These are phyloP conservation scores for Drosophila oshimai DNA, from an alignment of 1,140 invertebrate species.

Conservation along the genomic window DNA sequence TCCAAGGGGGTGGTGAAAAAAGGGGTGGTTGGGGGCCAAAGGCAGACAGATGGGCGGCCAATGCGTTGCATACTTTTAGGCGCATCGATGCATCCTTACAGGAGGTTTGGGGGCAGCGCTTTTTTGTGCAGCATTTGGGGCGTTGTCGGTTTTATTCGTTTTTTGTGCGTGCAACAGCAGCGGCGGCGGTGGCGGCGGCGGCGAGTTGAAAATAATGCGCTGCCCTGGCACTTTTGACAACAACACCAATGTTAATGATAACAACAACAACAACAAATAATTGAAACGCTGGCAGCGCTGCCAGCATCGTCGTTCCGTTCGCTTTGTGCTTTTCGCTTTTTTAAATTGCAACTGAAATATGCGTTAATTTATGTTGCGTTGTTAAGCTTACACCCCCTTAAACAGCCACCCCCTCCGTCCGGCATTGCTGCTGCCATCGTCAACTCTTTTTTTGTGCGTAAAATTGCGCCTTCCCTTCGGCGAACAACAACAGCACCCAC, in stretches of 20 bases:
- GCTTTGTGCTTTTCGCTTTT: slow-evolving; percentile 65
- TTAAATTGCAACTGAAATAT: slow-evolving; percentile 79
- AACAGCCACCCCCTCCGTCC: not conserved
- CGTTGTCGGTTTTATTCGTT: slow-evolving; percentile 75
- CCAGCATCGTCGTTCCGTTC: slow-evolving; percentile 42
- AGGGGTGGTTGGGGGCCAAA: not conserved
- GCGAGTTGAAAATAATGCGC: slow-evolving; percentile 34
- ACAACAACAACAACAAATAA: slow-evolving; percentile 53
- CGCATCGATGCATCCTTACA: slow-evolving; percentile 61
- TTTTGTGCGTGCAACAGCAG: slow-evolving; percentile 62
- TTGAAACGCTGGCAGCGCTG: slow-evolving; percentile 43
- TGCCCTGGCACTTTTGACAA: slow-evolving; percentile 63
- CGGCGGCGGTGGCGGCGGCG: slow-evolving; percentile 4
- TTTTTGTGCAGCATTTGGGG: slow-evolving; percentile 64
- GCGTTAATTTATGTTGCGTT: slow-evolving; percentile 80
- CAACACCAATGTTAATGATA: slow-evolving; percentile 70
- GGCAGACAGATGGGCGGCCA: slow-evolving; percentile 59
- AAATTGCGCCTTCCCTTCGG: slow-evolving; percentile 43
- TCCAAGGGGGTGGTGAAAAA: not conserved
- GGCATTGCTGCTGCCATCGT: not conserved
- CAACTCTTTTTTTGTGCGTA: slow-evolving; percentile 47
- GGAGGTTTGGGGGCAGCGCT: slow-evolving; percentile 15
- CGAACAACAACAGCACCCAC: not conserved
- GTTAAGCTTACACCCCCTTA: slow-evolving; percentile 56
- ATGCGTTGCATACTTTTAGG: slow-evolving; percentile 77